A percentile compares a stretch with the other conserved stretches of the same genome.
Conservation (phyloP, 2,888 invertebrate species). For the Lasioglossum leucozonium region DNA sequence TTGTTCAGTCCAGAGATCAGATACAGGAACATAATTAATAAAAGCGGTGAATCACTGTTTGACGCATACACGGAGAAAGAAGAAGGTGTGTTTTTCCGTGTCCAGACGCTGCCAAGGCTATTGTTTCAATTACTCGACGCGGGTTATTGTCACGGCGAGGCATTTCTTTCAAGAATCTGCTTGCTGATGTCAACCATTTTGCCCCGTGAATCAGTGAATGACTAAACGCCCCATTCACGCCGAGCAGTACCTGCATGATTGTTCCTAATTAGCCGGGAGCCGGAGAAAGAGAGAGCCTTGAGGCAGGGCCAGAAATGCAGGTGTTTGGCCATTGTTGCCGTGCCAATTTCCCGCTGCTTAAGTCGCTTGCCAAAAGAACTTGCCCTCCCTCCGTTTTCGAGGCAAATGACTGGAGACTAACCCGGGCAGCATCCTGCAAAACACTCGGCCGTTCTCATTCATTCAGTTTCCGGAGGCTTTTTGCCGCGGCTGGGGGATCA, state of each 20-base stretch:
- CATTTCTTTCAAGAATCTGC: background rate
- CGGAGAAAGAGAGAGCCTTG: constrained; percentile 24
- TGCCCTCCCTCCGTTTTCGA: constrained; percentile 30
- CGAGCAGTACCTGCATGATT: constrained; percentile 48
- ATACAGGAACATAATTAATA: background rate
- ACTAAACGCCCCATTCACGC: constrained; percentile 43
- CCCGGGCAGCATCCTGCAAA: constrained; percentile 12
- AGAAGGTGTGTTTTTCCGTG: background rate
- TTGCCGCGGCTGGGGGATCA: too few relatives aligned
- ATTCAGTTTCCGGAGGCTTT: constrained; percentile 18
- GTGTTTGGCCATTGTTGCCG: constrained; percentile 53
- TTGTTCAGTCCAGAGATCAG: background rate
- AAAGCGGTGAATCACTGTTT: background rate
- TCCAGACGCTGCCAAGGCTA: background rate
- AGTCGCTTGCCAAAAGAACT: constrained; percentile 39
- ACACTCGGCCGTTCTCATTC: background rate
- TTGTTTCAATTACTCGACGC: background rate
- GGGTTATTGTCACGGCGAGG: background rate
- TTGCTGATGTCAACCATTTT: constrained; percentile 5
- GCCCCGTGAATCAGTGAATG: constrained; percentile 39
- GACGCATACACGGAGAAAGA: background rate
- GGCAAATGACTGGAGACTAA: constrained; percentile 36
- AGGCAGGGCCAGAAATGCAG: constrained; percentile 45
- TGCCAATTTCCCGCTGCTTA: constrained; percentile 58
- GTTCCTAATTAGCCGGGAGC: constrained; percentile 48